Evolutionary conservation across 1,140 invertebrate species (phyloP), one percentile per base, ranked within the genome.

Genomic region (Anastrepha obliqua): DNA sequence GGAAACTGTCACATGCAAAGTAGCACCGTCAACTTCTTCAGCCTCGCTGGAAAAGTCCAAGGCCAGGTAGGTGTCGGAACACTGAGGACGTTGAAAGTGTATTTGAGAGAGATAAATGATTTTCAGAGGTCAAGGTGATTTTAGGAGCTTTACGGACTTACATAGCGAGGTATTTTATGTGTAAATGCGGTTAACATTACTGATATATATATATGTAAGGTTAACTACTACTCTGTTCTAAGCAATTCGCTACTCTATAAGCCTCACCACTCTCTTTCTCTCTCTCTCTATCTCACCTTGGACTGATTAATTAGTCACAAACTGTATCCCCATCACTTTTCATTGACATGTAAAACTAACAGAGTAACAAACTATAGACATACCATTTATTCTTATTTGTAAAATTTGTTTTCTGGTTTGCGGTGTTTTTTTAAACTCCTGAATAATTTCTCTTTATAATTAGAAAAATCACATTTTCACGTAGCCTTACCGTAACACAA

Each of bases 391-490:
- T 20, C 29, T 7, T 58, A 58, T 85, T 47, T 85, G 0, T 85
- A 15, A 29, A 39, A 8, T 11, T 17, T 42, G 20, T 86, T 11
- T 59, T 78, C 47, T 20, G 7, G 29, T 29, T 59, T 13, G 1
- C 39, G 29, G 51, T 20, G 29, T 9, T 47, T 44, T 74, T 44
- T 39, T 70, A 39, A 15, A n/a, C 51, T 44, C 44, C 55, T 88
- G 2, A 78, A 81, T 81, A 81, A 51, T n/a, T 64, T 60, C 42
- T 88, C 20, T 87, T 64, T 86, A 86, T 90, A 87, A 90, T 89
- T 90, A 92, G 91, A 86, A 92, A 92, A 92, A 92, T 92, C 85
- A 90, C 91, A 44, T 92, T 92, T 78, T 92, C 91, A 86, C 89
- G 88, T 89, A 91, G 91, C 87, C 89, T 88, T 81, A 91, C 90